phyloP scores from a whole-genome alignment of 1,140 invertebrate genomes.

The Agraylea sexmaculata region DNA sequence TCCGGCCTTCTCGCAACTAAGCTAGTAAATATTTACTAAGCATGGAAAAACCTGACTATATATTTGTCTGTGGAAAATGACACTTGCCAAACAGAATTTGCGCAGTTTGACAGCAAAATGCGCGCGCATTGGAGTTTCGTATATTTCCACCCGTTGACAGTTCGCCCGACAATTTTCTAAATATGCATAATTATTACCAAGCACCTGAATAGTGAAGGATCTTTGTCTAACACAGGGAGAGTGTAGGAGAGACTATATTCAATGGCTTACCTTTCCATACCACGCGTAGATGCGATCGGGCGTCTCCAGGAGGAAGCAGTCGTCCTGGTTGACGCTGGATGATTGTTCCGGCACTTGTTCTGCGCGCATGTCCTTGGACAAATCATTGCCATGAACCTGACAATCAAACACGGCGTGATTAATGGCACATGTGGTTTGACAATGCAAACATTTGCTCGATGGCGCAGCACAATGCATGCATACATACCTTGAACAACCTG shows the following conservation, averaged over 20 bases:
- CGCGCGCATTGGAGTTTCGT: too few relatives aligned
- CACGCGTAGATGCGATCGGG: slow-evolving; percentile 48
- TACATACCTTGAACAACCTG: slow-evolving; percentile 54
- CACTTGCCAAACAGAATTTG: too few relatives aligned
- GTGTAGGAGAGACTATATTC: too few relatives aligned
- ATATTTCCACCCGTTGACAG: too few relatives aligned
- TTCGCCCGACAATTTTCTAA: too few relatives aligned
- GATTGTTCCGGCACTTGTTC: slow-evolving; percentile 50
- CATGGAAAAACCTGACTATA: too few relatives aligned
- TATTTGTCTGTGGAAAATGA: too few relatives aligned
- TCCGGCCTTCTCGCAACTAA: too few relatives aligned
- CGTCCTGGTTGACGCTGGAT: slow-evolving; percentile 53
- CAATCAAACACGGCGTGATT: slow-evolving; percentile 3
- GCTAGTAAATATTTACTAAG: too few relatives aligned
- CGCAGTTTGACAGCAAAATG: too few relatives aligned
- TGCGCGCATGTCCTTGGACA: slow-evolving; percentile 48
- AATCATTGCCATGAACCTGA: slow-evolving; percentile 34
- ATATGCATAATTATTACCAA: not conserved
- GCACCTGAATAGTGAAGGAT: too few relatives aligned
- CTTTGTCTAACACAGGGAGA: slow-evolving; percentile 1
- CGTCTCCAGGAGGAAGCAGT: slow-evolving; percentile 56
- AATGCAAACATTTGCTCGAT: not conserved
- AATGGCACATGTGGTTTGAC: slow-evolving; percentile 29
- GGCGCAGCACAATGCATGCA: not conserved
- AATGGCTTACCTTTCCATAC: slow-evolving; percentile 49